Conservation (phyloP, 2,888 invertebrate genomes). For the Argyresthia goedartella region DNA sequence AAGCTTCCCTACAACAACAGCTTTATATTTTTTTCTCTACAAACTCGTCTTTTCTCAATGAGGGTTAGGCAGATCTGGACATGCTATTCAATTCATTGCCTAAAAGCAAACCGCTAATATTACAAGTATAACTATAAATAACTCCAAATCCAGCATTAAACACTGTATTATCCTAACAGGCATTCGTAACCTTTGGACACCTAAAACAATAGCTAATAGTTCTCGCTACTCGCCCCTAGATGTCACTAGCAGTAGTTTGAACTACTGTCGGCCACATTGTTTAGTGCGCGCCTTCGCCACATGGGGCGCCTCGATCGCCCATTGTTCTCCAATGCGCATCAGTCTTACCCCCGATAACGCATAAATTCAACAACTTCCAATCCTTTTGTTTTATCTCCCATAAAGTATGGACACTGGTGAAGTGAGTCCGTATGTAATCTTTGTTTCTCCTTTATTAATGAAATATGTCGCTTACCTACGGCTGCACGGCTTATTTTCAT, state of each 20-base stretch:
- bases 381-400: constrained; percentile 65
- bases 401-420: constrained; percentile 69
- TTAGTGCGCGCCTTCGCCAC: constrained; percentile 45
- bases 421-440: constrained; percentile 65
- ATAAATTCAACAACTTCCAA: constrained; percentile 62
- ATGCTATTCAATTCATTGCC: too few relatives aligned
- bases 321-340: constrained; percentile 56
- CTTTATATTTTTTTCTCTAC: too few relatives aligned
- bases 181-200: constrained; percentile 21
- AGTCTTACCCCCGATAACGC: constrained; percentile 58
- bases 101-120: too few relatives aligned
- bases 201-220: constrained; percentile 19
- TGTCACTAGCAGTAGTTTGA: constrained; percentile 37
- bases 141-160: too few relatives aligned
- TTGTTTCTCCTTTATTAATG: constrained; percentile 70
- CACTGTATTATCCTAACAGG: too few relatives aligned
- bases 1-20: too few relatives aligned
- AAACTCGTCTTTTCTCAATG: too few relatives aligned
- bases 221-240: constrained; percentile 50
- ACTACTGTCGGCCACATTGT: constrained; percentile 10
- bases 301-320: constrained; percentile 67
- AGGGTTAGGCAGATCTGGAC: too few relatives aligned
- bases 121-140: too few relatives aligned
- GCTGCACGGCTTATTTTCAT: constrained; percentile 44
- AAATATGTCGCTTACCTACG: constrained; percentile 62